Percentiles rank a stretch among this genome's conserved stretches.
Evolutionary conservation across 2,797 vertebrate species (phyloP).

Genomic region (Zonotrichia albicollis): DNA sequence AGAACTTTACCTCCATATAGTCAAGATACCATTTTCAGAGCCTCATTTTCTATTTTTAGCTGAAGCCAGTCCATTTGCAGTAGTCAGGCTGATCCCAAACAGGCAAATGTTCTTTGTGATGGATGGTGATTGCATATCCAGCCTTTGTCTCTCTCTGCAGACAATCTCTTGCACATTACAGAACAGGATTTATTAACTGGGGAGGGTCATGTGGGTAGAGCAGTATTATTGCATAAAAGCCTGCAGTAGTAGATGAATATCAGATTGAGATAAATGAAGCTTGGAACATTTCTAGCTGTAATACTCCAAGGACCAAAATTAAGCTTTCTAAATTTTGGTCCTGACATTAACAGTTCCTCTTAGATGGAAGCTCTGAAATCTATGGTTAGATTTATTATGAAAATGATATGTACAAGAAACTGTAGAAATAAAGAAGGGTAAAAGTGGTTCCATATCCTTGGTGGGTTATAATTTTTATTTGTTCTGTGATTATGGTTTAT

Average conservation of each 20-base stretch:
- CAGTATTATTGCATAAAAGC: background rate
- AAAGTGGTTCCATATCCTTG: background rate
- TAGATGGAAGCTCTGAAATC: background rate
- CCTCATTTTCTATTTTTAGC: slow-evolving; percentile 21
- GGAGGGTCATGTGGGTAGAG: background rate
- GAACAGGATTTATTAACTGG: slow-evolving; percentile 13
- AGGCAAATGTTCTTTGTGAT: background rate
- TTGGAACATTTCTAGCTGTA: background rate
- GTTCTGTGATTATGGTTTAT: background rate
- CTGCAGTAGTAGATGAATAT: background rate
- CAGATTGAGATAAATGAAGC: background rate
- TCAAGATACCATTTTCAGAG: background rate
- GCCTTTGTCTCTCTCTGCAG: background rate
- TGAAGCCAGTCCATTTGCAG: background rate
- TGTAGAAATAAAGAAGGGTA: background rate
- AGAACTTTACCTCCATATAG: background rate
- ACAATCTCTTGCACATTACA: background rate
- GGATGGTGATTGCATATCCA: background rate
- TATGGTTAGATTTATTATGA: background rate
- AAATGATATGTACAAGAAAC: background rate
- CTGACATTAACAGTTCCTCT: background rate
- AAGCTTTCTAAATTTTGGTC: background rate
- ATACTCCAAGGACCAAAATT: background rate
- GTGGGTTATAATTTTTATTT: background rate
- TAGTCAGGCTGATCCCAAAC: background rate